phyloP scores from a whole-genome alignment of 64 coral and sea anemone species.

The Dendrophyllia cribrosa region DNA sequence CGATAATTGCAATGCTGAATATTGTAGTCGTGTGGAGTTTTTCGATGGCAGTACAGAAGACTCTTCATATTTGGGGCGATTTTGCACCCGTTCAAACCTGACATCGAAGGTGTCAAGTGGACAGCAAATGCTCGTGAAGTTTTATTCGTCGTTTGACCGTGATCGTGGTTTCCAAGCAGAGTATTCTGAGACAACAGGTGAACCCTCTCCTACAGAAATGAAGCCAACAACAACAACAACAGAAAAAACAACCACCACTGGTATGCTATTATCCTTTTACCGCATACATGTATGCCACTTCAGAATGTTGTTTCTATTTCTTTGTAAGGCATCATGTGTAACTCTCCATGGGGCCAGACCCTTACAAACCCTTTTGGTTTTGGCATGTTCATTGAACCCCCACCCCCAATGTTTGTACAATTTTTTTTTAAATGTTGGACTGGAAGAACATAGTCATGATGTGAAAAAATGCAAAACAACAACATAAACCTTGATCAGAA shows the following conservation, averaged over 20 bases:
- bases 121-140: not conserved
- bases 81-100: not conserved
- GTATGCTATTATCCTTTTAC: not conserved
- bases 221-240: not conserved
- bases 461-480: too few relatives aligned
- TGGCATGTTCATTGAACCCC: too few relatives aligned
- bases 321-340: too few relatives aligned
- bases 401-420: too few relatives aligned
- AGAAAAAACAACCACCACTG: not conserved
- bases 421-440: too few relatives aligned
- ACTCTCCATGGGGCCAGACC: too few relatives aligned
- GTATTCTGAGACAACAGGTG: not conserved
- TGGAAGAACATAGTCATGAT: too few relatives aligned
- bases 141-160: not conserved
- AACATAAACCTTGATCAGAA: too few relatives aligned
- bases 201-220: not conserved
- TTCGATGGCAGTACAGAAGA: not conserved
- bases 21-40: constrained; percentile 16
- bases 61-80: not conserved
- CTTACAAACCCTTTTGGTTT: too few relatives aligned
- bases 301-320: too few relatives aligned
- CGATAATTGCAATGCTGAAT: not conserved
- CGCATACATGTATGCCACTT: too few relatives aligned
- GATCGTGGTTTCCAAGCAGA: constrained; percentile 8
- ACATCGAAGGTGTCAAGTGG: not conserved